phyloP scores from a whole-genome alignment of 2,888 invertebrate genomes.

The Choristoneura rosaceana region DNA sequence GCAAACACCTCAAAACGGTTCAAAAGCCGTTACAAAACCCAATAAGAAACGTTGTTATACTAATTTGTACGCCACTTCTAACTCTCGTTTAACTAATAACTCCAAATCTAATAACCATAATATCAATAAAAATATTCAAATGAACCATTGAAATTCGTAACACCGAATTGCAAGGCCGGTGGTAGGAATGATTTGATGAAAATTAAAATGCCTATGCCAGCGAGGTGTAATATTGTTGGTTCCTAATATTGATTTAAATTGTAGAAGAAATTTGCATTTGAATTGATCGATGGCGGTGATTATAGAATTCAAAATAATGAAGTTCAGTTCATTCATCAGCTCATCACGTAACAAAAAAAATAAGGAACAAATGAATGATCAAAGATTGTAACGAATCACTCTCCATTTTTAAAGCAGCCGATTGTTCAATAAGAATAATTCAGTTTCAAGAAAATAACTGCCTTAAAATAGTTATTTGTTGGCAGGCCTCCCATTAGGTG shows the following conservation, averaged over 20 bases:
- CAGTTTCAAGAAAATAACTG: too few species aligned
- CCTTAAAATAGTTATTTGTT: too few species aligned
- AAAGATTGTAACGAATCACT: too few species aligned
- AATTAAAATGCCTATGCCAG: not conserved
- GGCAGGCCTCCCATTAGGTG: too few species aligned
- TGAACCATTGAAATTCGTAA: conserved; percentile 18
- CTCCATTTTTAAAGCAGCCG: too few species aligned
- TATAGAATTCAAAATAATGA: not conserved
- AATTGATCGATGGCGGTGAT: not conserved
- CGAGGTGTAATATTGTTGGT: not conserved
- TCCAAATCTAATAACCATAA: conserved; percentile 23
- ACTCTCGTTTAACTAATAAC: conserved; percentile 31
- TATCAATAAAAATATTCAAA: conserved; percentile 36
- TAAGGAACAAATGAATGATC: not conserved
- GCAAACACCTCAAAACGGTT: conserved; percentile 7
- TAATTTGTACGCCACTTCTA: conserved; percentile 30
- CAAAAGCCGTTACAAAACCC: conserved; percentile 19
- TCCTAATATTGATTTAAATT: conserved; percentile 9
- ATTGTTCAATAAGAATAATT: too few species aligned
- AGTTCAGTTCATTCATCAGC: not conserved
- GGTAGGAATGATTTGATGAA: not conserved
- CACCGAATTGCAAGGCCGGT: conserved; percentile 3
- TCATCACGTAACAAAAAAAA: too few species aligned
- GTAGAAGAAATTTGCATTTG: not conserved
- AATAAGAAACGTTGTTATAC: conserved; percentile 22